A percentile compares a stretch with the other conserved stretches of the same genome.
These are phyloP conservation scores for Upupa epops DNA, from an alignment of 2,113 vertebrate genomes.

Conservation along the genomic window DNA sequence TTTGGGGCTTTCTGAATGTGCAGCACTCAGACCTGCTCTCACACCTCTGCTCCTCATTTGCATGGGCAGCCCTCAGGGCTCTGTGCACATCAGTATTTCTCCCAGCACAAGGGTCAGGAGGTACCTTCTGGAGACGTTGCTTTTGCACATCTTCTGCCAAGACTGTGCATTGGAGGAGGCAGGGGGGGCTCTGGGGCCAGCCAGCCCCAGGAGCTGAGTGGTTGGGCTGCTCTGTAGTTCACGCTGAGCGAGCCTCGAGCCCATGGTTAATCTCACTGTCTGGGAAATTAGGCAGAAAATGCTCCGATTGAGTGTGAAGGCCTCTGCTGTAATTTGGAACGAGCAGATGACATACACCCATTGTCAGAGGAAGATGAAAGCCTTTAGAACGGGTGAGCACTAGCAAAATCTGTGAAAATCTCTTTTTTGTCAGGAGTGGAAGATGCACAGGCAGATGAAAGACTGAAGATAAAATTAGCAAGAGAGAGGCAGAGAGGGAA, in stretches of 20 bases:
- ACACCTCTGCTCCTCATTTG: background rate
- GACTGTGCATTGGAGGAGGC: rapidly evolving
- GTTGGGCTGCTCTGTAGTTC: background rate
- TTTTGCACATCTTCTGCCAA: rapidly evolving
- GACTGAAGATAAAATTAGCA: conserved; percentile 68
- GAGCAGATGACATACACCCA: conserved; percentile 47
- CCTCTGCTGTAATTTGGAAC: conserved; percentile 61
- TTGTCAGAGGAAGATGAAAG: conserved; percentile 61
- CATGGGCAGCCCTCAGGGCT: background rate
- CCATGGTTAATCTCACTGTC: conserved; percentile 43
- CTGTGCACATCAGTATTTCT: rapidly evolving
- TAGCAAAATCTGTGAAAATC: conserved; percentile 60
- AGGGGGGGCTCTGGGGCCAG: background rate
- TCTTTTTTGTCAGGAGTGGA: conserved; percentile 60
- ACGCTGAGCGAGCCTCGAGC: background rate
- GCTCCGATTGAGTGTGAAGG: conserved; percentile 58
- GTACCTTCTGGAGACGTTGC: rapidly evolving
- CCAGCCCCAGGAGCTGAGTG: background rate
- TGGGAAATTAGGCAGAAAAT: conserved; percentile 72
- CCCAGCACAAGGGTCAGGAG: rapidly evolving
- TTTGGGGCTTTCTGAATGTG: background rate
- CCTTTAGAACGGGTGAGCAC: conserved; percentile 65
- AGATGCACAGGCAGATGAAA: conserved; percentile 66
- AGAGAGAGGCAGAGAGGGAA: background rate
- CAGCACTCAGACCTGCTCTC: background rate